Conservation (phyloP, 1,140 invertebrate genomes). For the Drosophila subpulchrella region DNA sequence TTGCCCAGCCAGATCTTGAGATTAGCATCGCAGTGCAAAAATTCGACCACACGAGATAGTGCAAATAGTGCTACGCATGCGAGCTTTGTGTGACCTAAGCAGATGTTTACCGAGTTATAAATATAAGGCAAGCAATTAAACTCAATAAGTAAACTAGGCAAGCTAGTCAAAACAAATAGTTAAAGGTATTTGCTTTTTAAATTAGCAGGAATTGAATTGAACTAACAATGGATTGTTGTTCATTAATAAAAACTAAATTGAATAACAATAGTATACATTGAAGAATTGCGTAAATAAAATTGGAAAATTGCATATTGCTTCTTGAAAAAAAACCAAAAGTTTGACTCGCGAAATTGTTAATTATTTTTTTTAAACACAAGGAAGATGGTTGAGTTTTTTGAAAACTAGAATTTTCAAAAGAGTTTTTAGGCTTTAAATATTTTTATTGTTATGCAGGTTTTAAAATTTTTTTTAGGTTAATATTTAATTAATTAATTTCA, state of each 20-base stretch:
- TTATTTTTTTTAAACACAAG: too few relatives aligned
- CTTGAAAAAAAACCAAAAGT: too few relatives aligned
- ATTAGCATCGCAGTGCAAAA: constrained; percentile 37
- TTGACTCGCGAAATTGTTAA: too few relatives aligned
- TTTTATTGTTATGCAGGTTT: background rate
- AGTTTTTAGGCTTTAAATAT: too few relatives aligned
- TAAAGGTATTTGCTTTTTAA: background rate
- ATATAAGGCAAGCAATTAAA: constrained; percentile 27
- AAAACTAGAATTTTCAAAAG: too few relatives aligned
- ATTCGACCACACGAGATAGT: constrained; percentile 19
- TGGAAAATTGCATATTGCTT: too few relatives aligned
- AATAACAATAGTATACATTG: too few relatives aligned
- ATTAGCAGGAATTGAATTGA: background rate
- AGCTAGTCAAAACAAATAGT: constrained; percentile 3
- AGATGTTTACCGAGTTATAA: constrained; percentile 23
- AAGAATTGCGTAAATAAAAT: too few relatives aligned
- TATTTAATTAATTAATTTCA: too few relatives aligned
- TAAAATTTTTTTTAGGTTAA: background rate
- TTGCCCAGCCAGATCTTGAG: constrained; percentile 11
- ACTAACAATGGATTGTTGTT: background rate
- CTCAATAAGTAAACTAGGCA: constrained; percentile 1
- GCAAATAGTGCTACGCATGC: constrained; percentile 23
- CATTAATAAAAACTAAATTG: too few relatives aligned
- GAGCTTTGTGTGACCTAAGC: constrained; percentile 3
- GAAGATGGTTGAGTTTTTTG: too few relatives aligned